phyloP scores from a whole-genome alignment of 2,113 vertebrate species.

The Furnarius figulus region DNA sequence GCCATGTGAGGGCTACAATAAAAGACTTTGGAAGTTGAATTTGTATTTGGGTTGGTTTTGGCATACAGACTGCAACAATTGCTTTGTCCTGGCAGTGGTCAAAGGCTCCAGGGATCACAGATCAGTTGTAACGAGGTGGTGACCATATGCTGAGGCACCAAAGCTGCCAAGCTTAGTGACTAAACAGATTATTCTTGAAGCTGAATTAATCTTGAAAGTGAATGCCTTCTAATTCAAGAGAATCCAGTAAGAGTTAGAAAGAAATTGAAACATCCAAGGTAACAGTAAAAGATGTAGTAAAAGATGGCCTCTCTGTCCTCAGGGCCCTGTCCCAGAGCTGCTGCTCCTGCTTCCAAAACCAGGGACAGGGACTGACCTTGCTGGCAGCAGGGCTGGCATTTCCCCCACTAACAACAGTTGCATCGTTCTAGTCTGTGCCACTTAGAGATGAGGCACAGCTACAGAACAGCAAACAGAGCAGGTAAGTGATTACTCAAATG shows the following conservation, averaged over 20 bases:
- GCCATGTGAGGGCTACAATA: constrained; percentile 58
- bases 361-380: constrained; percentile 58
- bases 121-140: background rate
- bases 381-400: constrained; percentile 81
- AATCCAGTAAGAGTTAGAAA: background rate
- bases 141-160: background rate
- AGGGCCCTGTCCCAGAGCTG: background rate
- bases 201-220: background rate
- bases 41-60: constrained; percentile 36
- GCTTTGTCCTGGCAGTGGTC: background rate
- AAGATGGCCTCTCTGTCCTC: background rate
- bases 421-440: constrained; percentile 73
- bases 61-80: background rate
- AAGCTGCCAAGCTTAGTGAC: background rate
- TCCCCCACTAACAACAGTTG: constrained; percentile 69
- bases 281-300: background rate
- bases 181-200: background rate
- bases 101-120: background rate
- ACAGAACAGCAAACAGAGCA: background rate
- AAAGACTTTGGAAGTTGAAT: constrained; percentile 48
- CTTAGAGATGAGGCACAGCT: constrained; percentile 75
- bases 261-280: background rate
- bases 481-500: background rate
- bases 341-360: background rate
- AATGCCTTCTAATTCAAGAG: background rate